phyloP scores from a whole-genome alignment of 2,888 invertebrate genomes.

The Yponomeuta plumbellus region DNA sequence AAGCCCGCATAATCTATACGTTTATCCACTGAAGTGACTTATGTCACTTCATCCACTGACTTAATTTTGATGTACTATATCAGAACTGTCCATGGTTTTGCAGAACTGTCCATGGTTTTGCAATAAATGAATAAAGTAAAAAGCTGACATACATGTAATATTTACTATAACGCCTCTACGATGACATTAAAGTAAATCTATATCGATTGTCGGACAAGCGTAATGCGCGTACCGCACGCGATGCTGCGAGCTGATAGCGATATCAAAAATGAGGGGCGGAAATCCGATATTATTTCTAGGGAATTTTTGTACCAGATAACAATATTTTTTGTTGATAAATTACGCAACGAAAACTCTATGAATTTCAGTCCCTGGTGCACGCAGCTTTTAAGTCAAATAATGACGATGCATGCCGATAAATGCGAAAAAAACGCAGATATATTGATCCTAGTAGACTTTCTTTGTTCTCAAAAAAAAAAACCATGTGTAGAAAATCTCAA shows the following conservation, averaged over 20 bases:
- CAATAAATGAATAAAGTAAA: no score
- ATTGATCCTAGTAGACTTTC: no score
- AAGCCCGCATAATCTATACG: no score
- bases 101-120: no score
- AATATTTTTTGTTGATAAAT: not conserved
- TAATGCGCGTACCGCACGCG: constrained; percentile 28
- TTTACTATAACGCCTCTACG: constrained; percentile 11
- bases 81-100: no score
- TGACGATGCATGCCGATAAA: no score
- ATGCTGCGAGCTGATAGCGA: constrained; percentile 30
- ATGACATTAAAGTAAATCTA: constrained; percentile 4
- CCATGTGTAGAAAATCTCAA: no score
- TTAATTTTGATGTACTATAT: no score
- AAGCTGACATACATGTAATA: constrained; percentile 8
- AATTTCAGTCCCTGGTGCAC: not conserved
- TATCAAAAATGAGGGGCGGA: constrained; percentile 25
- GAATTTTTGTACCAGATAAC: not conserved
- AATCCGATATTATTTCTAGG: constrained; percentile 21
- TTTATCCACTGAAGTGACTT: no score
- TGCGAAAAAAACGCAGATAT: no score
- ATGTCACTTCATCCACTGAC: no score
- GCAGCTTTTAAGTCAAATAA: not conserved
- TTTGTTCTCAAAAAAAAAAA: no score
- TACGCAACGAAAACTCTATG: not conserved
- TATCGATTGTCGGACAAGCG: constrained; percentile 7